Conservation (phyloP, 2,797 vertebrate species). For the Pogonophryne albipinna region DNA sequence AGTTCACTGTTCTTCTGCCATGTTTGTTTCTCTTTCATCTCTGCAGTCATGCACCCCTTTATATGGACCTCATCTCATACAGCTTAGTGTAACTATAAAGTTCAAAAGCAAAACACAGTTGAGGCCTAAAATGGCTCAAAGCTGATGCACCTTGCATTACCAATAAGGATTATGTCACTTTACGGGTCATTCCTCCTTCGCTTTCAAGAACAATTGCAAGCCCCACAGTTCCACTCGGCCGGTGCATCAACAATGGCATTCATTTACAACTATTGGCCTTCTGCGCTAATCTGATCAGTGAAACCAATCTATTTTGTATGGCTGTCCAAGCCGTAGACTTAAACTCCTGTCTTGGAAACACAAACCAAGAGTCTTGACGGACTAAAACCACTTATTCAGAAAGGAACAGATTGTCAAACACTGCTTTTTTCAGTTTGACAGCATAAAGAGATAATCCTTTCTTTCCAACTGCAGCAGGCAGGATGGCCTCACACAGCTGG, state of each 20-base stretch:
- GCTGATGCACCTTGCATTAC: constrained; percentile 51
- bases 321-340: constrained; percentile 72
- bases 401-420: constrained; percentile 71
- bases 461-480: constrained; percentile 50
- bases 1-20: constrained; percentile 40
- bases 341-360: constrained; percentile 52
- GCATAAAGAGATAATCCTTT: constrained; percentile 72
- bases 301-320: constrained; percentile 83
- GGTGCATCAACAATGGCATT: constrained; percentile 74
- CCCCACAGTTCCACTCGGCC: constrained; percentile 52
- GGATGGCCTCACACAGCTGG: constrained; percentile 73
- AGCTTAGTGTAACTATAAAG: constrained; percentile 30
- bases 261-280: constrained; percentile 71
- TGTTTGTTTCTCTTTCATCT: constrained; percentile 53
- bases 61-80: constrained; percentile 24
- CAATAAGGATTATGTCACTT: constrained; percentile 42
- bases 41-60: constrained; percentile 31
- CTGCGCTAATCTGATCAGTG: constrained; percentile 78
- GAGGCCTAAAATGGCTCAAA: constrained; percentile 31
- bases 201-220: constrained; percentile 53
- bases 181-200: constrained; percentile 46
- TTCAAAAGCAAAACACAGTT: constrained; percentile 39
- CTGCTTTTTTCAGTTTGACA: constrained; percentile 58
- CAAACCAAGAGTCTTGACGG: constrained; percentile 54
- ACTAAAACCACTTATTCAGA: constrained; percentile 66